A percentile compares a stretch with the other conserved stretches of the same genome.
Evolutionary conservation across 2,888 invertebrate genomes (phyloP).

Genomic region (Abrostola triplasia): DNA sequence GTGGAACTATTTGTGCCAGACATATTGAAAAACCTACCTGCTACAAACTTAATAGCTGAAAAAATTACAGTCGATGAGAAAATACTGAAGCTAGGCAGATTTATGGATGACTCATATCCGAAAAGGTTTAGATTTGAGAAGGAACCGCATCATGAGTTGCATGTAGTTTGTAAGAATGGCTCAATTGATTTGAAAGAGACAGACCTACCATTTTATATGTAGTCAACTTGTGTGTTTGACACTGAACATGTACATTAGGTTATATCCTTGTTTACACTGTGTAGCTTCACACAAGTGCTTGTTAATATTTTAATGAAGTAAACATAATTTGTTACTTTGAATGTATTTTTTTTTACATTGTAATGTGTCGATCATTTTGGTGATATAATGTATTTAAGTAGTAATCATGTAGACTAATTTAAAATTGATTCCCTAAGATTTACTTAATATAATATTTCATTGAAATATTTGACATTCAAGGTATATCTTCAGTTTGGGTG

Average conservation of each 20-base stretch:
- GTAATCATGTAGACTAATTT: slow-evolving; percentile 18
- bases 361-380: slow-evolving; percentile 45
- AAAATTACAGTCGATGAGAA: slow-evolving; percentile 84
- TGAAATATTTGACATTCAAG: slow-evolving; percentile 6
- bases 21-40: slow-evolving; percentile 79
- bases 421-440: slow-evolving; percentile 15
- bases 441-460: slow-evolving; percentile 11
- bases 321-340: slow-evolving; percentile 45
- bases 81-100: slow-evolving; percentile 80
- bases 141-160: slow-evolving; percentile 80
- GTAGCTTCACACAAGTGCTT: slow-evolving; percentile 38
- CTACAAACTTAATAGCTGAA: slow-evolving; percentile 84
- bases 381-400: slow-evolving; percentile 17
- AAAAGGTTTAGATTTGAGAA: slow-evolving; percentile 83
- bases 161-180: slow-evolving; percentile 87
- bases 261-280: slow-evolving; percentile 41
- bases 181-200: slow-evolving; percentile 84
- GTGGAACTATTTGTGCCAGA: slow-evolving; percentile 81
- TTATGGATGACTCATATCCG: slow-evolving; percentile 85
- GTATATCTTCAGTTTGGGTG: slow-evolving; percentile 5
- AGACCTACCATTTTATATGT: slow-evolving; percentile 76
- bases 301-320: slow-evolving; percentile 43
- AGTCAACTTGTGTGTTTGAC: slow-evolving; percentile 49
- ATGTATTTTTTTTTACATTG: slow-evolving; percentile 40
- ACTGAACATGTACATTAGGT: slow-evolving; percentile 46